Evolutionary conservation across 2,888 invertebrate species (phyloP), one percentile per base, ranked within the genome.

Genomic region (Limnephilus rhombicus): DNA sequence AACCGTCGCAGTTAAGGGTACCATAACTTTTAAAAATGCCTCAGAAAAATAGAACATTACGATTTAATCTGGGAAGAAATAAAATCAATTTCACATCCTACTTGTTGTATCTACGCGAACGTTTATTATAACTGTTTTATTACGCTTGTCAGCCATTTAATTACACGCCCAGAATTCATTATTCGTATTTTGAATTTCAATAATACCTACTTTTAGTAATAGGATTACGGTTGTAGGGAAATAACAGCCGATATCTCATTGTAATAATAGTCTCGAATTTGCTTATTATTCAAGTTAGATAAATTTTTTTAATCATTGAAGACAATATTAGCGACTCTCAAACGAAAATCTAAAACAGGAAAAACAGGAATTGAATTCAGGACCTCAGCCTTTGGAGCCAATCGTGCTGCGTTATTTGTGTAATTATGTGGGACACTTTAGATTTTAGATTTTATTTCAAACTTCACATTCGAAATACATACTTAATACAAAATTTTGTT

Each of bases 31-130:
- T 68, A 68, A 68, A 45, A 86, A 86, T 29, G 15, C 41, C 29
- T 45, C 86, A 49, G 86, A 86, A 49, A 86, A 86, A 86, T 49
- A 29, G 45, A 86, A 86, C 86, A 86, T 86, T 86, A 45, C 86
- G 86, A 86, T 86, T 24, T 86, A 49, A 86, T 86, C 86, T 86
- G 29, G 45, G 45, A 86, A 41, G 37, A n/a, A 49, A 86, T n/a
- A 86, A 86, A 86, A 86, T 86, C 86, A 86, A 86, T 86, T 86
- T 86, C 49, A 37, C 86, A 86, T 86, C 86, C 18, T n/a, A 49
- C 3, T 29, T 12, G 37, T 45, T 24, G 24, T 68, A n/a, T 68
- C 68, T 68, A 68, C 68, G 68, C n/a, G n/a, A n/a, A 68, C 24
- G n/a, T n/a, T 68, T 68, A 68, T 24, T 68, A 68, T n/a, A 1